Base-by-base conservation (phyloP, 2,797 vertebrate genomes). In the Paratrypauchen microcephalus region DNA sequence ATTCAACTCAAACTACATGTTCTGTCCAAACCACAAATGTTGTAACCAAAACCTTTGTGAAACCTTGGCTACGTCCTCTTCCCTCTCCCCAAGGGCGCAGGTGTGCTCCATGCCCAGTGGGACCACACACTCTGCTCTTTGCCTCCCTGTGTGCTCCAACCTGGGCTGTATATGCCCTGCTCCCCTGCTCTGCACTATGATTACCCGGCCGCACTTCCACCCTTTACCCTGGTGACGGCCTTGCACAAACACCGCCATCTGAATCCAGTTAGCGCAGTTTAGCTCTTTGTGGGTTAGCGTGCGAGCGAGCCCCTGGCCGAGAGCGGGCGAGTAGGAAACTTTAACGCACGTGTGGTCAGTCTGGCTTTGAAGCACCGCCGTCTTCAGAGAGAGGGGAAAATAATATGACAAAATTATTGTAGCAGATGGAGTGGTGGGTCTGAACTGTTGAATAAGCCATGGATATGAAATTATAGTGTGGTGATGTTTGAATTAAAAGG, bases 241-340 rank as follows among this genome's bases (percentile, higher is more conserved):
- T 89, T 92, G 86, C 77, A 86, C 90, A 92, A 91, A 92, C 90
- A 91, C 82, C 30, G 83, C 87, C 90, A 91, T 92, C 85, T 91
- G 90, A 91, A 84, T 89, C 83, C 86, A 88, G 82, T 91, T 89
- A 92, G 80, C 32, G 73, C 69, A 77, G 80, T 66, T 77, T 61
- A 69, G 82, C 63, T 47, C 79, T 82, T 60, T 88, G 85, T 52
- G 82, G 90, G 87, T 52, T 88, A 67, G 84, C 84, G 78, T 86
- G 89, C 81, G 30, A 81, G 84, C 68, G 16, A 80, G 83, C 75
- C 83, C 72, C 77, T 69, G 79, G 78, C 65, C 24, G 74, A 74
- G 85, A 70, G 69, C 77, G 30, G 78, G 84, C 67, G 16, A 77
- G 81, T 91, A 82, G 90, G 91, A 92, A 92, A 92, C 85, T 92